Evolutionary conservation across 2,888 invertebrate genomes (phyloP).

Genomic region (Papilio elwesi): DNA sequence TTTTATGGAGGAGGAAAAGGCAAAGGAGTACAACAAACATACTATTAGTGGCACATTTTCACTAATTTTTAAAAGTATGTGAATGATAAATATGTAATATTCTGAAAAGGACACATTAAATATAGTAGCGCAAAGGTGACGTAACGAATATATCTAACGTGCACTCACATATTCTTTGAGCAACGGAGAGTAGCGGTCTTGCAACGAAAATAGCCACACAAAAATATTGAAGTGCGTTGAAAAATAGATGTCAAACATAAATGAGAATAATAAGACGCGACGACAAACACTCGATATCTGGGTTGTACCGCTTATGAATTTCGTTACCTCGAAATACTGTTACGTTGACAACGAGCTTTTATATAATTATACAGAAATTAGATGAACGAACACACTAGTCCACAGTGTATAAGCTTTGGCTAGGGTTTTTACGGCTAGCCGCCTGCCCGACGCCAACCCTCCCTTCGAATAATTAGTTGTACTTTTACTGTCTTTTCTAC

Average conservation of each 20-base stretch:
- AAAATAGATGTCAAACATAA: slow-evolving; percentile 78
- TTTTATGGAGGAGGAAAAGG: too few species aligned
- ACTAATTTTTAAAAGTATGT: not conserved
- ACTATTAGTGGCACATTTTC: not conserved
- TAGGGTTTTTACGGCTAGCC: too few species aligned
- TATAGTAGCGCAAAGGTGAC: slow-evolving; percentile 41
- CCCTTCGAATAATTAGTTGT: too few species aligned
- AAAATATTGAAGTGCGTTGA: slow-evolving; percentile 81
- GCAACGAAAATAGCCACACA: slow-evolving; percentile 72
- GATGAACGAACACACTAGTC: not conserved
- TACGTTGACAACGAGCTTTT: slow-evolving; percentile 48
- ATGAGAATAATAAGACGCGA: slow-evolving; percentile 72
- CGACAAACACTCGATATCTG: slow-evolving; percentile 71
- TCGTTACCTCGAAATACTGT: slow-evolving; percentile 38
- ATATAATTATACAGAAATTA: slow-evolving; percentile 43
- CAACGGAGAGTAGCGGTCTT: slow-evolving; percentile 65
- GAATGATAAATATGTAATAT: slow-evolving; percentile 1
- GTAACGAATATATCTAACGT: slow-evolving; percentile 30
- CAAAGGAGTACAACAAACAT: too few species aligned
- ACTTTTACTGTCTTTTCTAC: too few species aligned
- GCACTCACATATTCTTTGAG: slow-evolving; percentile 58
- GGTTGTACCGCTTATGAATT: slow-evolving; percentile 50
- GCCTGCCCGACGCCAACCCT: too few species aligned
- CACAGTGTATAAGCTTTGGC: too few species aligned
- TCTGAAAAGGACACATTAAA: slow-evolving; percentile 13